These are phyloP conservation scores for Odocoileus virginianus DNA, from an alignment of 2,113 vertebrate species.

Conservation along the genomic window DNA sequence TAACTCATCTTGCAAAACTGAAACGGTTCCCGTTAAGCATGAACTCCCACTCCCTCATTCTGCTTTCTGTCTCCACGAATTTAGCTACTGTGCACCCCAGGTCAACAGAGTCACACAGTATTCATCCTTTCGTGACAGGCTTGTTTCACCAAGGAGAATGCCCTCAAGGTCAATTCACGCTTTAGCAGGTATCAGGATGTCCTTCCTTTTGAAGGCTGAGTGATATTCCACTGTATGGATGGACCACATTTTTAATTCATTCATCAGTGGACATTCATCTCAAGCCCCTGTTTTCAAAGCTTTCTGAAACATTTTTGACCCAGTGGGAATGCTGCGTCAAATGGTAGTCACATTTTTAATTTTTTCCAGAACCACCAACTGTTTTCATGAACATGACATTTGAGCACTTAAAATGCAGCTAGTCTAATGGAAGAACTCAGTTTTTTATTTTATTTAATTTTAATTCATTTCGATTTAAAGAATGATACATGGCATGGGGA, in stretches of 20 bases:
- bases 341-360: neutral
- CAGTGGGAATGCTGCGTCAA: neutral
- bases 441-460: neutral
- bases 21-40: too few species aligned
- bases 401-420: neutral
- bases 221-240: fast-evolving
- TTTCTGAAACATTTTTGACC: neutral
- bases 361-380: neutral
- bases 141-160: fast-evolving
- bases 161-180: fast-evolving
- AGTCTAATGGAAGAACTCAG: fast-evolving
- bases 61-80: neutral
- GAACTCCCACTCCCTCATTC: fast-evolving
- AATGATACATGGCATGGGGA: fast-evolving
- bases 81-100: fast-evolving
- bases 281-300: neutral
- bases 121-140: neutral
- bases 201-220: neutral
- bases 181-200: fast-evolving
- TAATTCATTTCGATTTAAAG: neutral
- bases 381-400: neutral
- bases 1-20: neutral
- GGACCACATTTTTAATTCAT: fast-evolving
- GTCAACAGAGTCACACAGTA: fast-evolving
- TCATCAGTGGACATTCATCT: fast-evolving